Evolutionary conservation across 2,888 invertebrate species (phyloP).

Genomic region (Myathropa florea): DNA sequence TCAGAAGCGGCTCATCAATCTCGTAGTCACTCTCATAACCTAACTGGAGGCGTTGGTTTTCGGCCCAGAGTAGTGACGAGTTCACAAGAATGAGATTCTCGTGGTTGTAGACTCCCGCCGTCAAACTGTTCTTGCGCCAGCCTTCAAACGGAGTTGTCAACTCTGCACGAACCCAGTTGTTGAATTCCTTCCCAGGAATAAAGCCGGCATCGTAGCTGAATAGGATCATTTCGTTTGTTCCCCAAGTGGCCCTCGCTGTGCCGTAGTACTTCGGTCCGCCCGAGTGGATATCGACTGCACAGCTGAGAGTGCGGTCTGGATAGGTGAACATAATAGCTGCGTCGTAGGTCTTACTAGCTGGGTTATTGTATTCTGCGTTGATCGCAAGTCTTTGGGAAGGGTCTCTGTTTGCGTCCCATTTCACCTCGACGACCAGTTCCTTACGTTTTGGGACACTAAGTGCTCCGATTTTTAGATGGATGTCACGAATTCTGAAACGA

Average conservation of each 20-base stretch:
- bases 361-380: conserved; percentile 84
- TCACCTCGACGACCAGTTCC: conserved; percentile 86
- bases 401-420: conserved; percentile 93
- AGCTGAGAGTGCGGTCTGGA: conserved; percentile 88
- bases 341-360: conserved; percentile 84
- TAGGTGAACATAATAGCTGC: conserved; percentile 86
- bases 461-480: conserved; percentile 86
- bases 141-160: conserved; percentile 83
- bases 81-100: conserved; percentile 82
- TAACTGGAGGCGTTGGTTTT: conserved; percentile 83
- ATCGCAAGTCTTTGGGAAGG: conserved; percentile 83
- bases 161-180: conserved; percentile 80
- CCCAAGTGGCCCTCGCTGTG: conserved; percentile 86
- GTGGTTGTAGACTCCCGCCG: conserved; percentile 81
- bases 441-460: conserved; percentile 84
- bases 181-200: conserved; percentile 75
- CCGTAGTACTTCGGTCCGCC: conserved; percentile 79
- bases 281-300: conserved; percentile 83
- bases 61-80: conserved; percentile 84
- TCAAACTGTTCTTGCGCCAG: conserved; percentile 83
- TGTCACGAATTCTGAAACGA: conserved; percentile 85
- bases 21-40: conserved; percentile 82
- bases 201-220: conserved; percentile 77
- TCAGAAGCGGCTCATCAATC: conserved; percentile 78
- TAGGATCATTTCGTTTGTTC: conserved; percentile 83